These are phyloP conservation scores for Hippocampus zosterae DNA, from an alignment of 2,113 vertebrate genomes.

Conservation along the genomic window DNA sequence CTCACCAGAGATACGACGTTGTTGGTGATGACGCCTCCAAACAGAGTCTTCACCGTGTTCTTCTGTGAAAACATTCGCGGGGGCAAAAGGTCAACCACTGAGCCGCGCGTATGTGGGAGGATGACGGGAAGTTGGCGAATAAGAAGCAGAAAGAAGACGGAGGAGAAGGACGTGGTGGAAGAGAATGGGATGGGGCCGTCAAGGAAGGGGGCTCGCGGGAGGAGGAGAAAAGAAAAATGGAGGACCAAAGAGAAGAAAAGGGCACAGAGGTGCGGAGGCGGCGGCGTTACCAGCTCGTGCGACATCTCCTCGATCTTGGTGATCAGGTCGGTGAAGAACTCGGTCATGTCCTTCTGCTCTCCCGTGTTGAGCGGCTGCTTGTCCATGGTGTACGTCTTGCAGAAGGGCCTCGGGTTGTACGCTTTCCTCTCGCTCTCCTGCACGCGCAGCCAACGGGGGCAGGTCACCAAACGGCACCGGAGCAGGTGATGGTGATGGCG, in stretches of 20 bases:
- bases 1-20: conserved; percentile 98
- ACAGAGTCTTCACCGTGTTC: conserved; percentile 97
- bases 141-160: neutral
- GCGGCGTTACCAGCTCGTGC: conserved; percentile 82
- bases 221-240: neutral
- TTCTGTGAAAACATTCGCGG: conserved; percentile 73
- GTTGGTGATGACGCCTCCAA: conserved; percentile 98
- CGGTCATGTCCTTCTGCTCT: conserved; percentile 98
- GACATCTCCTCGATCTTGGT: conserved; percentile 99
- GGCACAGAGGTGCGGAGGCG: neutral
- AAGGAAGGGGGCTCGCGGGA: no score
- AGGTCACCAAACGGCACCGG: neutral
- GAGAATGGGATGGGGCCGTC: no score
- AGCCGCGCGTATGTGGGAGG: no score
- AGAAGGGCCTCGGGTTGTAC: conserved; percentile 95
- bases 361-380: conserved; percentile 98
- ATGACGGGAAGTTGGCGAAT: neutral
- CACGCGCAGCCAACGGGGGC: neutral
- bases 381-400: conserved; percentile 99
- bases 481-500: no score
- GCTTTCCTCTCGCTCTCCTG: conserved; percentile 99
- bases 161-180: no score
- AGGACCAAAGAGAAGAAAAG: no score
- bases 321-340: conserved; percentile 98
- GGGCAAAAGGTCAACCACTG: conserved; percentile 23